Evolutionary conservation across 1,140 invertebrate genomes (phyloP), one percentile per base, ranked within the genome.

Genomic region (Cyphomyrmex costatus): DNA sequence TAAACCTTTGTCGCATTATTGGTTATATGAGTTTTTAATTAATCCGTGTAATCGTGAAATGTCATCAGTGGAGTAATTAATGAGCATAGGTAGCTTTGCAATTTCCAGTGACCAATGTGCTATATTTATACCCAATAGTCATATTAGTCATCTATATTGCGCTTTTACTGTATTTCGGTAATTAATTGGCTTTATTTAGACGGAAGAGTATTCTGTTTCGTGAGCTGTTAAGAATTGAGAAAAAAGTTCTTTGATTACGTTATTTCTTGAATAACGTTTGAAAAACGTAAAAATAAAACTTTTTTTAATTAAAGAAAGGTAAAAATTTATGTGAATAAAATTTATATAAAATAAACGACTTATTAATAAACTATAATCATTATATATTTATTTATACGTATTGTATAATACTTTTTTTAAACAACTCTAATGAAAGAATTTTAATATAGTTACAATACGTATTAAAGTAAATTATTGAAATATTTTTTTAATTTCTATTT

Each of bases 21-120:
- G 82, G 84, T 87, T 85, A 65, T 68, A 74, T 56, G 86, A 85
- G 56, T 87, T 77, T 87, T 78, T 87, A 87, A 87, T 87, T 78
- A 85, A 85, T 66, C 46, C 33, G 76, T 24, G 70, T 58, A 61
- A 86, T 79, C 56, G 51, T 53, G 49, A 77, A 78, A 80, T 56
- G 66, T 58, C 51, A 83, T 70, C 58, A 70, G 63, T 65, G 36
- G 77, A 60, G 63, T 88, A 88, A 88, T 86, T 88, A 88, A 89
- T 77, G 74, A 77, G 76, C 58, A 78, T 77, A 71, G 61, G 63
- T 78, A 77, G 36, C n/a, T 78, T 77, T 60, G 61, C 66, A 77
- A 89, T 79, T 83, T 42, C 63, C 85, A 10, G 12, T 16, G 85
- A 71, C 19, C 70, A 42, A 16, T 30, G 24, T 77, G 65, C 51